A percentile compares a stretch with the other conserved stretches of the same genome.
Evolutionary conservation across 2,888 invertebrate species (phyloP).

Genomic region (Chloromyia formosa): DNA sequence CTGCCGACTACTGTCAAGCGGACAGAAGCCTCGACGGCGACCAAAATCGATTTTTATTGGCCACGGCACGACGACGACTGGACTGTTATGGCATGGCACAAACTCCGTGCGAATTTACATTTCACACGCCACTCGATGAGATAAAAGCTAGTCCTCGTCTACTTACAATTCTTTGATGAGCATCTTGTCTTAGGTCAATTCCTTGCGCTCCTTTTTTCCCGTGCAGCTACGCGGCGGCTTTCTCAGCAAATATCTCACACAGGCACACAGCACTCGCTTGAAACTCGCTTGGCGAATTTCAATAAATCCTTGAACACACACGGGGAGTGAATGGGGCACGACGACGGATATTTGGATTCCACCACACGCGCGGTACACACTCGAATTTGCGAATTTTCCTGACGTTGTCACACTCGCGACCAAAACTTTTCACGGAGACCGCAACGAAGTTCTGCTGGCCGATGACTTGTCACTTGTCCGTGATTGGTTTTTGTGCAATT

Average conservation of each 20-base stretch:
- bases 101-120: constrained; percentile 27
- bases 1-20: constrained; percentile 15
- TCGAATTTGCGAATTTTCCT: background rate
- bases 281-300: constrained; percentile 9
- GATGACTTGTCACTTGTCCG: constrained; percentile 13
- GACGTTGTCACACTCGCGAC: constrained; percentile 14
- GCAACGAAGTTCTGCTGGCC: background rate
- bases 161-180: constrained; percentile 50
- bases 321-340: background rate
- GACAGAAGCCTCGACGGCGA: constrained; percentile 37
- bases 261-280: background rate
- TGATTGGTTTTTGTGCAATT: background rate
- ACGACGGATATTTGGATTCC: background rate
- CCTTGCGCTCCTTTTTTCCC: background rate
- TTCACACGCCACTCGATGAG: background rate
- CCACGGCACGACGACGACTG: constrained; percentile 16
- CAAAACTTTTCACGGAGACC: constrained; percentile 2
- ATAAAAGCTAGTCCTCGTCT: constrained; percentile 6
- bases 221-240: background rate
- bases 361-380: constrained; percentile 23
- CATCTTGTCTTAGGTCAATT: constrained; percentile 43
- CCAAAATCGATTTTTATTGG: constrained; percentile 45
- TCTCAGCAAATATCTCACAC: background rate
- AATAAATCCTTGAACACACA: constrained; percentile 20
- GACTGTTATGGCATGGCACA: constrained; percentile 20